Evolutionary conservation across 2,797 vertebrate species (phyloP).

Genomic region (Leucoraja ocellata): DNA sequence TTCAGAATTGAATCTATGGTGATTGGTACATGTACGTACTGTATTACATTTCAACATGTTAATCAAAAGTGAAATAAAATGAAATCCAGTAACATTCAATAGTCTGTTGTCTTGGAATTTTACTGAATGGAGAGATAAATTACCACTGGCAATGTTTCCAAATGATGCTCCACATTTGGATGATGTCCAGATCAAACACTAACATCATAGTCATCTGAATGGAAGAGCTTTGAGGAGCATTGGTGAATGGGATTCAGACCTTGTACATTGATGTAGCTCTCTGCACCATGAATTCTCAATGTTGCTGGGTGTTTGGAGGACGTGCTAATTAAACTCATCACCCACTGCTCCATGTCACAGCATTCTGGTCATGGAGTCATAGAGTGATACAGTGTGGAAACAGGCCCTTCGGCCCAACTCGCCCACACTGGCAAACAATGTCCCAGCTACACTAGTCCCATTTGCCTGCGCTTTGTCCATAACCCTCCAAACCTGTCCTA

Average conservation of each 20-base stretch:
- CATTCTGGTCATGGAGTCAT: neutral
- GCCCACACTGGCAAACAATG: too few species aligned
- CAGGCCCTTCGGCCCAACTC: too few species aligned
- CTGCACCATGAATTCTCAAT: neutral
- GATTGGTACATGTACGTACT: too few species aligned
- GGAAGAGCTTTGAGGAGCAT: neutral
- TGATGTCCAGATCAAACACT: neutral
- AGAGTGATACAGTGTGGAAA: too few species aligned
- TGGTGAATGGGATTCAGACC: neutral
- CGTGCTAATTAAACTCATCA: neutral
- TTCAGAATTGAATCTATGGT: too few species aligned
- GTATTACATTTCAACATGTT: too few species aligned
- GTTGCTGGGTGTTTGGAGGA: neutral
- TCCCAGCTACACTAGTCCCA: too few species aligned
- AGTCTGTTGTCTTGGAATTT: too few species aligned
- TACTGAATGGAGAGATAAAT: neutral
- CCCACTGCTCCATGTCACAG: neutral
- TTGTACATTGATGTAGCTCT: neutral
- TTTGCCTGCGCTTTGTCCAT: too few species aligned
- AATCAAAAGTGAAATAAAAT: too few species aligned
- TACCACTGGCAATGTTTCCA: neutral
- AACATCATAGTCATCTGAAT: neutral
- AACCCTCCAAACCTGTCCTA: too few species aligned
- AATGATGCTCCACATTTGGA: neutral
- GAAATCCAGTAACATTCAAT: too few species aligned